Evolutionary conservation across 2,113 vertebrate species (phyloP).

Genomic region (Ammodytes marinus): DNA sequence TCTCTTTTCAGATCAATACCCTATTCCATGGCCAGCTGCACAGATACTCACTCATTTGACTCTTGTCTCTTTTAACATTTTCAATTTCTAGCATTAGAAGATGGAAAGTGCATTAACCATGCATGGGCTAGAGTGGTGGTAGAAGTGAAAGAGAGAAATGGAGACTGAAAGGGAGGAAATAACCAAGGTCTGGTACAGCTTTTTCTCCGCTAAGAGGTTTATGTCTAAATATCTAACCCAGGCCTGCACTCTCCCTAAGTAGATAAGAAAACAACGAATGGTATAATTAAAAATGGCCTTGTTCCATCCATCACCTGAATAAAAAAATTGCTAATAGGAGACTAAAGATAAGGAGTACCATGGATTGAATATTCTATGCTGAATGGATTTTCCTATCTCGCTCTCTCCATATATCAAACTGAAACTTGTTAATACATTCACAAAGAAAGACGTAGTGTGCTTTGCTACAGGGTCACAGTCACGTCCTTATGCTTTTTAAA

Average conservation of each 20-base stretch:
- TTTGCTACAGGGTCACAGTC: background rate
- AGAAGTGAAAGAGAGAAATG: slow-evolving; percentile 1
- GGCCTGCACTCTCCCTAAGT: slow-evolving; percentile 9
- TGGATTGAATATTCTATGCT: slow-evolving; percentile 11
- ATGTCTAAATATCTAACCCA: slow-evolving; percentile 30
- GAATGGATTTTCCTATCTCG: background rate
- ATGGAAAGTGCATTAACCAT: slow-evolving; percentile 9
- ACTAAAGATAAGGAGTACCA: slow-evolving; percentile 27
- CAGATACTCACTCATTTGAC: slow-evolving; percentile 33
- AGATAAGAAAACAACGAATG: slow-evolving; percentile 56
- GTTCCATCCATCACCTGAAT: slow-evolving; percentile 35
- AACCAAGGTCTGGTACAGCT: background rate
- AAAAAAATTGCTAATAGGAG: slow-evolving; percentile 19
- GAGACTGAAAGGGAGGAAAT: background rate
- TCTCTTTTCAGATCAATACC: slow-evolving; percentile 68
- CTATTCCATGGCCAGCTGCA: slow-evolving; percentile 61
- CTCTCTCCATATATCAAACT: background rate
- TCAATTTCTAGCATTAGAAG: slow-evolving; percentile 23
- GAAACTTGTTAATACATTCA: background rate
- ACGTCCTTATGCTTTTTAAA: slow-evolving; percentile 1
- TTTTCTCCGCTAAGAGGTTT: slow-evolving; percentile 32
- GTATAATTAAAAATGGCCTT: slow-evolving; percentile 49
- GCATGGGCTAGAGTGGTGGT: slow-evolving; percentile 1
- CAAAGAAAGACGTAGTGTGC: background rate
- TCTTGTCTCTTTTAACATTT: slow-evolving; percentile 6